These are phyloP conservation scores for Chaetodon trifascialis DNA, from an alignment of 2,113 vertebrate species.

Conservation along the genomic window DNA sequence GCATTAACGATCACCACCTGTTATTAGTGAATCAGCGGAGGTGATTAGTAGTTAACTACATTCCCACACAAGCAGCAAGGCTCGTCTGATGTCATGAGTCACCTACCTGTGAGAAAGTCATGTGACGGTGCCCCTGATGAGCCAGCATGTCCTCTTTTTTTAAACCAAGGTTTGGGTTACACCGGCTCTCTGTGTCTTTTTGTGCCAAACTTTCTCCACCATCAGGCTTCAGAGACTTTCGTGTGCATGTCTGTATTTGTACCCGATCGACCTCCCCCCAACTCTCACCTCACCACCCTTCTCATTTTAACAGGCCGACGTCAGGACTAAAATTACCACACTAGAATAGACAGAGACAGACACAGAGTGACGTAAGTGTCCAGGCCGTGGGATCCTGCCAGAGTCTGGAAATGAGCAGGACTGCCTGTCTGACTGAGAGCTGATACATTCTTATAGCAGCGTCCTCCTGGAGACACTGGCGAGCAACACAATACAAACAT, in stretches of 20 bases:
- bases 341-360: slow-evolving; percentile 1
- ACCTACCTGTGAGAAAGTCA: slow-evolving; percentile 65
- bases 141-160: slow-evolving; percentile 46
- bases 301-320: slow-evolving; percentile 54
- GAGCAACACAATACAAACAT: slow-evolving; percentile 56
- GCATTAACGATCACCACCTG: background rate
- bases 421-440: slow-evolving; percentile 46
- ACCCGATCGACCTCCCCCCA: slow-evolving; percentile 11
- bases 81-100: background rate
- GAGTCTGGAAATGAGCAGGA: slow-evolving; percentile 49
- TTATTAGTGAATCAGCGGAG: background rate
- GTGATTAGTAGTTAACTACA: background rate
- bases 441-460: slow-evolving; percentile 53
- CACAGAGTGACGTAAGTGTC: slow-evolving; percentile 42
- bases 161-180: background rate
- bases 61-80: background rate
- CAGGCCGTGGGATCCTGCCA: slow-evolving; percentile 24
- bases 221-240: background rate
- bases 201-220: background rate
- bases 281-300: slow-evolving; percentile 29
- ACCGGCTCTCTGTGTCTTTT: background rate
- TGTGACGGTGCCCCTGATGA: slow-evolving; percentile 30
- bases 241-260: slow-evolving; percentile 39
- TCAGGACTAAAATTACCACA: slow-evolving; percentile 70
- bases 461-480: slow-evolving; percentile 55